Evolutionary conservation across 2,888 invertebrate species (phyloP), one percentile per base, ranked within the genome.

Genomic region (Carcina quercana): DNA sequence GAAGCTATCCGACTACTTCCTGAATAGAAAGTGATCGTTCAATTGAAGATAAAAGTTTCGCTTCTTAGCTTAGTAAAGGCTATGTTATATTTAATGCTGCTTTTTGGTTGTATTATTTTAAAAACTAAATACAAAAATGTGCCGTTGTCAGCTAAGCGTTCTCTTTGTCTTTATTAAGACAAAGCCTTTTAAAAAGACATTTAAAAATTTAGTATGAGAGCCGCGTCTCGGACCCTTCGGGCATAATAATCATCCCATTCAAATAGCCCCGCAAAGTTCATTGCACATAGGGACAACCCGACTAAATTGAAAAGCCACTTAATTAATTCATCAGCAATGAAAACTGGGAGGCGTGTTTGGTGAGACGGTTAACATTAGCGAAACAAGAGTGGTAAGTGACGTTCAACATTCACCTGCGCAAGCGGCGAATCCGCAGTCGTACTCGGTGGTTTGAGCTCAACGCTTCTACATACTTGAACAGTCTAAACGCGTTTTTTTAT

Each of bases 391-490:
- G 79, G 76, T 72, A 65, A 62, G 60, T 64, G 64, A 69, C 60
- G 62, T 60, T 68, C 62, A n/a, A 76, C 80, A 69, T 76, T 82
- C 79, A 76, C 80, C 71, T 71, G 76, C 72, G 72, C 62, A 39
- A 33, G 59, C 65, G 70, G 50, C 67, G 59, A 66, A 51, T 59
- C 67, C 59, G 57, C 80, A 82, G 80, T 82, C 68, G 58, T 53
- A 59, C 60, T 57, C 55, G 54, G 68, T 59, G 53, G 50, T 63
- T 60, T 54, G 53, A 56, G 52, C 56, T 43, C 49, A 50, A 45
- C 60, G 61, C 62, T 59, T 53, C 64, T 47, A 58, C 58, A 55
- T 57, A 50, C 36, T 45, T 58, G 28, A 10, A 19, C 8, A 25
- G 11, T 2, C 22, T 11, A 21, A 21, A 59, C 57, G 55, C 40